These are phyloP conservation scores for Atlantisia rogersi DNA, from an alignment of 2,113 vertebrate species.

Conservation along the genomic window DNA sequence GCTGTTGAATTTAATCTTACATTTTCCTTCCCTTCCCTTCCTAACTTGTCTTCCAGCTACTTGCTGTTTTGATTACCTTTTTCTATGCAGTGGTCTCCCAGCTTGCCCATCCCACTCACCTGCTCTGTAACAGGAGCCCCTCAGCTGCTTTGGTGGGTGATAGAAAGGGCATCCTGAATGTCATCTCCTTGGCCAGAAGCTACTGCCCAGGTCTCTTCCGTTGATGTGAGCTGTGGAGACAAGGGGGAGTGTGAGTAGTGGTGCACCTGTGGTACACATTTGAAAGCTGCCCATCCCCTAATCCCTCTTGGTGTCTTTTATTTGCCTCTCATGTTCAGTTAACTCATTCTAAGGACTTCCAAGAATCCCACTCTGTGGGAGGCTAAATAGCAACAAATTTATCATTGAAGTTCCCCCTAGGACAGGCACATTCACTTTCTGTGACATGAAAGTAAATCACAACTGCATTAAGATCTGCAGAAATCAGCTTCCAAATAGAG, in stretches of 20 bases:
- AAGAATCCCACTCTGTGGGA: neutral
- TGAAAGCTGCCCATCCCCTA: neutral
- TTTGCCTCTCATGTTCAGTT: neutral
- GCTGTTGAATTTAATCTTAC: too few relatives aligned
- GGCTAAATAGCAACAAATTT: neutral
- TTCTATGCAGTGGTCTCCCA: neutral
- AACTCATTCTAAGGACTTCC: neutral
- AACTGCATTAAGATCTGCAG: neutral
- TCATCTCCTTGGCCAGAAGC: neutral
- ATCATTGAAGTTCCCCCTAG: neutral
- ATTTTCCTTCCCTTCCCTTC: neutral
- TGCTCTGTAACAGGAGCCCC: constrained; percentile 66
- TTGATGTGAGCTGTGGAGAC: neutral
- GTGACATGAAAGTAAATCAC: neutral
- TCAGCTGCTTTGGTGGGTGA: constrained; percentile 58
- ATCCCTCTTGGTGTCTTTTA: neutral
- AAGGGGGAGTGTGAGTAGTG: neutral
- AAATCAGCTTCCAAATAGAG: neutral
- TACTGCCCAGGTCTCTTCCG: neutral
- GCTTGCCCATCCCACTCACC: constrained; percentile 40
- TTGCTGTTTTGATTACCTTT: neutral
- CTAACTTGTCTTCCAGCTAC: neutral
- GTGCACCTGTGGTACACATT: neutral
- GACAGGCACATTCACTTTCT: neutral
- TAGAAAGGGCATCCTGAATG: constrained; percentile 18